Evolutionary conservation across 1,140 invertebrate species (phyloP).

Genomic region (Radopholus similis): DNA sequence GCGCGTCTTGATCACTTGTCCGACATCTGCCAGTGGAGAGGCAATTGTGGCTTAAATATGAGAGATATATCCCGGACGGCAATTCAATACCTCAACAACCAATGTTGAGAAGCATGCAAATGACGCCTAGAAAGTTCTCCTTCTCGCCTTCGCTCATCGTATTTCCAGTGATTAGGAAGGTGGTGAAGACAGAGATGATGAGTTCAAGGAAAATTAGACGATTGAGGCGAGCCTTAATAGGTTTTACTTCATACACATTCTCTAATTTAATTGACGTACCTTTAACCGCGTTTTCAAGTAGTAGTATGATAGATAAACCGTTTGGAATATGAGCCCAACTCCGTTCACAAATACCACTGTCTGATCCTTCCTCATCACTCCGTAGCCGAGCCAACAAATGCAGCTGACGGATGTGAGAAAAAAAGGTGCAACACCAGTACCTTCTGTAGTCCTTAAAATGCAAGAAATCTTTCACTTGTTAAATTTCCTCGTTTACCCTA

Average conservation of each 20-base stretch:
- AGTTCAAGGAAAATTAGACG: slow-evolving; percentile 35
- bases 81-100: slow-evolving; percentile 38
- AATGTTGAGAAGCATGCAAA: slow-evolving; percentile 59
- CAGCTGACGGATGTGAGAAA: slow-evolving; percentile 48
- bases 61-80: slow-evolving; percentile 29
- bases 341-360: slow-evolving; percentile 53
- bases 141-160: slow-evolving; percentile 22
- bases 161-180: slow-evolving; percentile 22
- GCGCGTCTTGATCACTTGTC: slow-evolving; percentile 48
- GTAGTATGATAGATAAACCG: slow-evolving; percentile 52
- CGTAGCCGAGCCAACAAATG: slow-evolving; percentile 55
- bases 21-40: slow-evolving; percentile 21
- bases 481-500: slow-evolving; percentile 26
- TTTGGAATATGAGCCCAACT: slow-evolving; percentile 50
- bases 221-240: slow-evolving; percentile 46
- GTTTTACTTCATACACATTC: background rate
- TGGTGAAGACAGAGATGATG: slow-evolving; percentile 29
- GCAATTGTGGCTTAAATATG: slow-evolving; percentile 15
- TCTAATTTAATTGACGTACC: slow-evolving; percentile 27
- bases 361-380: slow-evolving; percentile 35
- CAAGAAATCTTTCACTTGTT: background rate
- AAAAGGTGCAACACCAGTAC: slow-evolving; percentile 43
- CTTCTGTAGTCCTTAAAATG: slow-evolving; percentile 24
- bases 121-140: slow-evolving; percentile 45
- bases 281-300: slow-evolving; percentile 49